A percentile compares a stretch with the other conserved stretches of the same genome.
phyloP scores from a whole-genome alignment of 1,140 invertebrate genomes.

The Saccostrea cuccullata region DNA sequence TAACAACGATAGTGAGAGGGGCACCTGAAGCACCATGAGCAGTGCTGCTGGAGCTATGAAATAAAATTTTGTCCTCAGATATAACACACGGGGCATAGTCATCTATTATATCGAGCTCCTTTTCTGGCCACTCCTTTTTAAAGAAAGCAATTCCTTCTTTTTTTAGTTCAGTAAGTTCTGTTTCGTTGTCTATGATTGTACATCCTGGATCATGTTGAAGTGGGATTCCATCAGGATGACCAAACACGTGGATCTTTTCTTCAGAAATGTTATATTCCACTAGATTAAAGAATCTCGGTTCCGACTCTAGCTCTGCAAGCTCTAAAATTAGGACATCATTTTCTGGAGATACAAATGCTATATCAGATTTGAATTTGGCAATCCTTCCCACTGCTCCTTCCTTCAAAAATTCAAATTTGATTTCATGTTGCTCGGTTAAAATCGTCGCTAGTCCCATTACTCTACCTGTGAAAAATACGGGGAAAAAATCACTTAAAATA shows the following conservation, averaged over 20 bases:
- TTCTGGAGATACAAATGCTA: too few relatives aligned
- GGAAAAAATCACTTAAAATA: too few relatives aligned
- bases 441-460: too few relatives aligned
- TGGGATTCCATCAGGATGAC: not conserved
- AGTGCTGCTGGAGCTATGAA: not conserved
- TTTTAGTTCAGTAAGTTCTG: not conserved
- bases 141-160: not conserved
- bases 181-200: not conserved
- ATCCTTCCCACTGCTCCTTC: too few relatives aligned
- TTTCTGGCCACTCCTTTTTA: not conserved
- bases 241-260: not conserved
- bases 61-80: not conserved
- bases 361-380: too few relatives aligned
- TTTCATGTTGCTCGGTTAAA: too few relatives aligned
- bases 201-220: conserved; percentile 1
- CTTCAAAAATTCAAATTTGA: too few relatives aligned
- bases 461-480: too few relatives aligned
- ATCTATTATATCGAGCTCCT: not conserved
- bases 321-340: too few relatives aligned
- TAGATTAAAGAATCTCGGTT: not conserved
- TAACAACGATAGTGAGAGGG: not conserved
- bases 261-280: not conserved
- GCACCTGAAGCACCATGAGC: not conserved
- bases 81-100: not conserved
- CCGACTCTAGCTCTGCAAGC: too few relatives aligned